Evolutionary conservation across 2,888 invertebrate species (phyloP).

Genomic region (Hemaris fuciformis): DNA sequence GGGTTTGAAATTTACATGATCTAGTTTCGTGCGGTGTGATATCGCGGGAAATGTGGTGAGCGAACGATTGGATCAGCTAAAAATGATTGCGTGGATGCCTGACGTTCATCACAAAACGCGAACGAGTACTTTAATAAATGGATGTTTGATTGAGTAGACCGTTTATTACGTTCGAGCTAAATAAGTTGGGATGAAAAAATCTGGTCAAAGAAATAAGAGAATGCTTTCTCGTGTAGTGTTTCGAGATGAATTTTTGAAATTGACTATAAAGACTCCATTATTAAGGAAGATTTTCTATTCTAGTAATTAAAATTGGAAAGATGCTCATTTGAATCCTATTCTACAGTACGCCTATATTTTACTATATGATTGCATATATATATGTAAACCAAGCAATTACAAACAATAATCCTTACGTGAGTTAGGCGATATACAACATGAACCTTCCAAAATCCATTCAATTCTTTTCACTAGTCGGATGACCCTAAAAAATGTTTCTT

Average conservation of each 20-base stretch:
- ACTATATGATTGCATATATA: constrained; percentile 18
- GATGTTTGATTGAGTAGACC: background rate
- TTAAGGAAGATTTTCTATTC: too few relatives aligned
- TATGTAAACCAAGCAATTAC: too few relatives aligned
- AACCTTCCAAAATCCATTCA: constrained; percentile 30
- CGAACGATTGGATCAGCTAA: background rate
- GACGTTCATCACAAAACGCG: background rate
- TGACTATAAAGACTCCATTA: too few relatives aligned
- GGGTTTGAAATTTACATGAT: background rate
- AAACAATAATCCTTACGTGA: too few relatives aligned
- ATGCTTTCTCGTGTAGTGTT: too few relatives aligned
- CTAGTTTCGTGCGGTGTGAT: background rate
- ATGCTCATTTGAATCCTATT: too few relatives aligned
- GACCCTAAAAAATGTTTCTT: constrained; percentile 29
- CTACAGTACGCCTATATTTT: too few relatives aligned
- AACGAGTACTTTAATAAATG: background rate
- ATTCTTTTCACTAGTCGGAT: constrained; percentile 28
- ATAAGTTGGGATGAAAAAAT: background rate
- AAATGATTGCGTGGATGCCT: background rate
- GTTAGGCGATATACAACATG: too few relatives aligned
- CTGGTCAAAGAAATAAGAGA: background rate
- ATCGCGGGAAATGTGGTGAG: background rate
- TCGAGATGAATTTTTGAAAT: too few relatives aligned
- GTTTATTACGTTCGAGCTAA: background rate
- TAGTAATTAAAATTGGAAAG: too few relatives aligned